Evolutionary conservation across 1,140 invertebrate species (phyloP).

Genomic region (Drosophila kepulauana): DNA sequence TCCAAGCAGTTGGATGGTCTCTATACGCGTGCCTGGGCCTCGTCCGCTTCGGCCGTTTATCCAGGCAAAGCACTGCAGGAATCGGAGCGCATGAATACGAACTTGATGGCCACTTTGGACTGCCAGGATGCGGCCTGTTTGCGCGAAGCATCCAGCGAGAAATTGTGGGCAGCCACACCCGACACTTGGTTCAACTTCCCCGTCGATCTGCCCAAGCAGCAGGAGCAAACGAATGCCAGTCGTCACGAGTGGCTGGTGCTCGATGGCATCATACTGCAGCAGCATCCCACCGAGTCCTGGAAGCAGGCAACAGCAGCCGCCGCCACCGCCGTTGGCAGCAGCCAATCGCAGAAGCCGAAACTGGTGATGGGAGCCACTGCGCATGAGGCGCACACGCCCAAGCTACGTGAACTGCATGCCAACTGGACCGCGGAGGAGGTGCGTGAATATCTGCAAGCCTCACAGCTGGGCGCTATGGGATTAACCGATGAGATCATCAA

Average conservation of each 20-base stretch:
- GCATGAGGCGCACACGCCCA: constrained; percentile 88
- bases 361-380: constrained; percentile 91
- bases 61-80: constrained; percentile 88
- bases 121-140: constrained; percentile 87
- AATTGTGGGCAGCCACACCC: constrained; percentile 89
- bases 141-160: constrained; percentile 87
- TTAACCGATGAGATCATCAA: constrained; percentile 87
- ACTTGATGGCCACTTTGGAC: constrained; percentile 86
- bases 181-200: constrained; percentile 89
- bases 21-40: constrained; percentile 90
- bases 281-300: constrained; percentile 88
- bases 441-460: constrained; percentile 87
- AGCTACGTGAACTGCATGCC: constrained; percentile 86
- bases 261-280: constrained; percentile 89
- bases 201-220: constrained; percentile 87
- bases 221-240: constrained; percentile 83
- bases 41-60: constrained; percentile 89
- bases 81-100: constrained; percentile 87
- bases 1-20: constrained; percentile 87
- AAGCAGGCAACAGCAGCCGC: constrained; percentile 52
- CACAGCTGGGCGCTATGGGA: constrained; percentile 87
- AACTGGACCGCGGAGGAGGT: constrained; percentile 88
- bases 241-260: constrained; percentile 91
- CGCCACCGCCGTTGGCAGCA: constrained; percentile 57
- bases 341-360: constrained; percentile 83